These are phyloP conservation scores for Gobiocypris rarus DNA, from an alignment of 2,113 vertebrate genomes.

Conservation along the genomic window DNA sequence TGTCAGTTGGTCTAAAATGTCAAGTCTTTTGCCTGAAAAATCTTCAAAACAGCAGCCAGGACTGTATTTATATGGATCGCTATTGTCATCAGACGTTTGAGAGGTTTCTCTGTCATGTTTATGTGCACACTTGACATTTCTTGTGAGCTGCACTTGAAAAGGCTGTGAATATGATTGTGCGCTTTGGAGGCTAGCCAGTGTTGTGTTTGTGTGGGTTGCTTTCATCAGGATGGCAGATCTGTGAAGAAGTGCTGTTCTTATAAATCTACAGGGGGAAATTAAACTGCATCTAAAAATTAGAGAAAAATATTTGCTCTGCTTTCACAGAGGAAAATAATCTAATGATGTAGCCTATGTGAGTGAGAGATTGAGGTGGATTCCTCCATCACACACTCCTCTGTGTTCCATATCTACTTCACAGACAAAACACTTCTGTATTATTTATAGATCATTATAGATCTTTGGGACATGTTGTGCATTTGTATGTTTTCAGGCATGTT, in stretches of 20 bases:
- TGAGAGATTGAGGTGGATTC: neutral
- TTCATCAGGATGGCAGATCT: neutral
- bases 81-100: neutral
- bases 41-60: neutral
- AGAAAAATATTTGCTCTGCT: neutral
- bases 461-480: neutral
- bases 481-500: neutral
- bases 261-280: neutral
- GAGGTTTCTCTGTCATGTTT: conserved; percentile 4
- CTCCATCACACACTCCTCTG: neutral
- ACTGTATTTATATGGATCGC: neutral
- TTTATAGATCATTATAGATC: conserved; percentile 10
- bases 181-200: conserved; percentile 12
- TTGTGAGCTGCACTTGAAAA: conserved; percentile 15
- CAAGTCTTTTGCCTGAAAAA: neutral
- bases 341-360: neutral
- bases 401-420: conserved; percentile 20
- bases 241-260: neutral
- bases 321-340: neutral
- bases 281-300: neutral
- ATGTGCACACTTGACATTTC: conserved; percentile 11
- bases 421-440: conserved; percentile 32
- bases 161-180: conserved; percentile 13
- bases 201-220: conserved; percentile 31
- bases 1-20: neutral